These are phyloP conservation scores for Uloborus diversus DNA, from an alignment of 1,140 invertebrate species.

Conservation along the genomic window DNA sequence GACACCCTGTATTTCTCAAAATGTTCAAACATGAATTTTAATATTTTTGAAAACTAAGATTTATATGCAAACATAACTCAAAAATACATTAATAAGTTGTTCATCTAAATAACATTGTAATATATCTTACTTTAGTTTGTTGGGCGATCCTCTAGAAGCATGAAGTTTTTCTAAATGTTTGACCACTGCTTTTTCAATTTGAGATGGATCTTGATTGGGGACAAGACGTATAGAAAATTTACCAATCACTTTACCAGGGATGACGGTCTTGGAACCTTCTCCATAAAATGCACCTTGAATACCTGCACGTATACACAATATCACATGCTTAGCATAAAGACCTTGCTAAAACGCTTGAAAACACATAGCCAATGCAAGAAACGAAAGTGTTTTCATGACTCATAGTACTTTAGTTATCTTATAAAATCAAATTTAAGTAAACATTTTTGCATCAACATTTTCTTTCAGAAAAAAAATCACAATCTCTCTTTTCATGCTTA, in stretches of 20 bases:
- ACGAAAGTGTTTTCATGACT: too few species aligned
- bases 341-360: too few species aligned
- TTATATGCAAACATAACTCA: neutral
- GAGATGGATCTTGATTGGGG: conserved; percentile 85
- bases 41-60: neutral
- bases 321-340: too few species aligned
- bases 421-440: too few species aligned
- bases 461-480: too few species aligned
- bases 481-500: too few species aligned
- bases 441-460: too few species aligned
- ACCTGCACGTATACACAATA: conserved; percentile 63
- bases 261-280: conserved; percentile 92
- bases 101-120: neutral
- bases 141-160: conserved; percentile 79
- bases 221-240: conserved; percentile 97
- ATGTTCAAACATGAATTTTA: neutral
- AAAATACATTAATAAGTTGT: neutral
- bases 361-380: too few species aligned
- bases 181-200: conserved; percentile 78
- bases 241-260: conserved; percentile 92
- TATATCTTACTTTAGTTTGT: conserved; percentile 79
- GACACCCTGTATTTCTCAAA: neutral
- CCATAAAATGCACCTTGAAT: conserved; percentile 94
- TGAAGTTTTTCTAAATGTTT: conserved; percentile 77
- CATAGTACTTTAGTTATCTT: too few species aligned